phyloP scores from a whole-genome alignment of 2,113 vertebrate species.

The Myxocyprinus asiaticus region DNA sequence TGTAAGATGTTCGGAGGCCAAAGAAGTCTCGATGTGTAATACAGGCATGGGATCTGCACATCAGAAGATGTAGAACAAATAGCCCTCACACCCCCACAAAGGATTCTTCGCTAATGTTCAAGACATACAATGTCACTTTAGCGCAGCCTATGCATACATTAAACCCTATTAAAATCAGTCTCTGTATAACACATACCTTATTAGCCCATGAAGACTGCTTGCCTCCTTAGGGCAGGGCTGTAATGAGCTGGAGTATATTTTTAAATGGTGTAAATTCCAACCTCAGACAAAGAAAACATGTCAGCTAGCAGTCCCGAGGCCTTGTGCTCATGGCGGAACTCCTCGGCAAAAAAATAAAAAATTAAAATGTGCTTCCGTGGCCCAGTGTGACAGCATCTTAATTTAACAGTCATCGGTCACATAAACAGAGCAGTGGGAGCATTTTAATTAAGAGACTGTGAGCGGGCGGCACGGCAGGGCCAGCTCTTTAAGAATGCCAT shows the following conservation, averaged over 20 bases:
- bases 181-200: conserved; percentile 55
- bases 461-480: conserved; percentile 47
- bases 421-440: conserved; percentile 55
- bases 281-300: conserved; percentile 57
- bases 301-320: conserved; percentile 43
- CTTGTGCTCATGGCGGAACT: conserved; percentile 13
- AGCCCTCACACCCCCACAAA: background rate
- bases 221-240: conserved; percentile 52
- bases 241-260: conserved; percentile 56
- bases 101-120: conserved; percentile 26
- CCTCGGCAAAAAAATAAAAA: background rate
- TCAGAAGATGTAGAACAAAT: background rate
- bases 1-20: conserved; percentile 1
- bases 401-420: conserved; percentile 63
- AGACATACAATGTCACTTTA: conserved; percentile 53
- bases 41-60: background rate
- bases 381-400: conserved; percentile 59
- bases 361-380: conserved; percentile 15
- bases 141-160: conserved; percentile 51
- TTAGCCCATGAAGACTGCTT: conserved; percentile 50
- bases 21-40: conserved; percentile 3
- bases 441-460: conserved; percentile 68
- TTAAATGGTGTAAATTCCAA: conserved; percentile 54
- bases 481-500: conserved; percentile 52
- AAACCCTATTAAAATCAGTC: conserved; percentile 59